Evolutionary conservation across 2,797 vertebrate genomes (phyloP).

Genomic region (Poeciliopsis turneri): DNA sequence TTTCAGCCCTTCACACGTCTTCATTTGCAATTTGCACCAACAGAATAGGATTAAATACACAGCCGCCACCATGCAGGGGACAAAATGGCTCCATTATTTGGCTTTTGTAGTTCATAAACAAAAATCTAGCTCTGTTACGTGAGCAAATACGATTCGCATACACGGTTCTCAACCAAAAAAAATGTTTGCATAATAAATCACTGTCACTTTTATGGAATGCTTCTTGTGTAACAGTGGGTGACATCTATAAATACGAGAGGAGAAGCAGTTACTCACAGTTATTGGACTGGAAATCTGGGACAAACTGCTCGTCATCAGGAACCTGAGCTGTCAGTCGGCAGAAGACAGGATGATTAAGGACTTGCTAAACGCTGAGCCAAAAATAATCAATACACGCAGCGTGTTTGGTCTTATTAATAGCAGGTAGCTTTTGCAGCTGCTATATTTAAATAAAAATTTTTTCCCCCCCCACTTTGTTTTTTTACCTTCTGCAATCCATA

Average conservation of each 20-base stretch:
- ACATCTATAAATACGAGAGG: constrained; percentile 11
- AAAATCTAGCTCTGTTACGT: not conserved
- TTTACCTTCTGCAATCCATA: constrained; percentile 96
- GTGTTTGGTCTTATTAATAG: not conserved
- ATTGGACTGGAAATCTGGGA: constrained; percentile 96
- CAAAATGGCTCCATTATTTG: not conserved
- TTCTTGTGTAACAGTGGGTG: not conserved
- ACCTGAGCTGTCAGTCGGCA: constrained; percentile 83
- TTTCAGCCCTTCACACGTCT: not conserved
- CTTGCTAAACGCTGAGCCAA: not conserved
- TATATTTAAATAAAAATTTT: not conserved
- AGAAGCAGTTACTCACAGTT: constrained; percentile 85
- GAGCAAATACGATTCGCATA: not conserved
- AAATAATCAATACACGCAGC: not conserved
- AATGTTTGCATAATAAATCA: constrained; percentile 1
- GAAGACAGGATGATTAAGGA: constrained; percentile 2
- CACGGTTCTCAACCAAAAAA: not conserved
- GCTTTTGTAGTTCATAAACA: not conserved
- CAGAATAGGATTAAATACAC: not conserved
- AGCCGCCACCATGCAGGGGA: not conserved
- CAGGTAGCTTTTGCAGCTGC: not conserved
- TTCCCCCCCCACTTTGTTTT: not conserved
- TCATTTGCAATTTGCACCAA: not conserved
- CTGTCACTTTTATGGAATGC: constrained; percentile 1
- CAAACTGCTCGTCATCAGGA: constrained; percentile 95